Evolutionary conservation across 2,888 invertebrate species (phyloP), one percentile per base, ranked within the genome.

Genomic region (Carterocephalus palaemon): DNA sequence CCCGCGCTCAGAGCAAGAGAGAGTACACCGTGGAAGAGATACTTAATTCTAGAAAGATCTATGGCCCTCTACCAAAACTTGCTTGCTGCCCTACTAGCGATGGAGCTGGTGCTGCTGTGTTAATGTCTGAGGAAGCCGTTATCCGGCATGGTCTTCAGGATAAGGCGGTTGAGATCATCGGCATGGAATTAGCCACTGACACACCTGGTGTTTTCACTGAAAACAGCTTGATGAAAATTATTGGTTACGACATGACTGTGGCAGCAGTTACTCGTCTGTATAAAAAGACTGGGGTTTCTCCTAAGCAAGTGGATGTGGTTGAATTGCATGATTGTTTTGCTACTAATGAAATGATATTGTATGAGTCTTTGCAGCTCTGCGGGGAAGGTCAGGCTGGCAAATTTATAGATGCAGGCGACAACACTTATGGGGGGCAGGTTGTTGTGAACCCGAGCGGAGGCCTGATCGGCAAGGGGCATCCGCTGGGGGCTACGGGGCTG

Each of bases 371-470:
- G 10, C 97, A 98, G 29, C 81, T 98, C 3, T 99, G 98, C 69
- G 90, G 91, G 7, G 92, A 90, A 56, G 98, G 98, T 10, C 92
- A 96, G 78, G 99, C 95, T 0, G 97, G 94, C 6, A 94, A 95
- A 63, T 89, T 99, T 52, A 92, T 99, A 52, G 99, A 99, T 74
- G 89, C 92, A 3, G 97, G 96, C 0, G 95, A 98, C 70, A 99
- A 99, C 74, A 99, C 99, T 0, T 99, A 99, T 64, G 90, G 99
- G 17, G 99, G 99, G 12, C 94, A 95, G 73, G 97, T 93, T 72
- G 99, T 99, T 2, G 90, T 99, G n/a, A 99, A 99, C 81, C 99
- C 99, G 0, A 98, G 98, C 67, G 99, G 98, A 37, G 99, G 99
- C n/a, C 89, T 99, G 29, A 99, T 99, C 53, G 98, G 98, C 0